A percentile compares a stretch with the other conserved stretches of the same genome.
Evolutionary conservation across 2,113 vertebrate genomes (phyloP).

Genomic region (Physeter macrocephalus): DNA sequence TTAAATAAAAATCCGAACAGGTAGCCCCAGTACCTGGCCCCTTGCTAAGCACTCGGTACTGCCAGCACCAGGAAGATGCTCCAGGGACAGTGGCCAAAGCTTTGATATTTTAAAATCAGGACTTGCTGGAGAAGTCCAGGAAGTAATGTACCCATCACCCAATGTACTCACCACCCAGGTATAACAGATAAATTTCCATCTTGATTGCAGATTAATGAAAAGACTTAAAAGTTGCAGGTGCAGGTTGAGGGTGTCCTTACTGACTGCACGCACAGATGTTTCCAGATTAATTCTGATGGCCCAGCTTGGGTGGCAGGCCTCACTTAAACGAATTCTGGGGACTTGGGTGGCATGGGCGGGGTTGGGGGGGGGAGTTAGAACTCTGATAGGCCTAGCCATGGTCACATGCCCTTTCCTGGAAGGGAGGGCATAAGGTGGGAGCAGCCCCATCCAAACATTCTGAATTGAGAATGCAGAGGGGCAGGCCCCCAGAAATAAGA

Average conservation of each 20-base stretch:
- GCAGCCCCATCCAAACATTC: neutral
- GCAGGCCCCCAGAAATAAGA: neutral
- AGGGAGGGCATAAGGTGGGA: neutral
- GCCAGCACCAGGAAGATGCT: neutral
- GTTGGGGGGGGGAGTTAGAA: neutral
- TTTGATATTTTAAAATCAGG: neutral
- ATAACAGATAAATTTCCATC: neutral
- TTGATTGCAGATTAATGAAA: neutral
- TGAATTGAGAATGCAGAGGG: neutral
- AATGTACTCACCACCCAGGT: neutral
- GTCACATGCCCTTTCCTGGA: neutral
- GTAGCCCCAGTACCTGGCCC: neutral
- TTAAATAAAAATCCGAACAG: neutral
- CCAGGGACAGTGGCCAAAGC: neutral
- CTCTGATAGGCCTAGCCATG: no score
- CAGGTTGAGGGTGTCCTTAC: neutral
- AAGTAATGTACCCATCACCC: neutral
- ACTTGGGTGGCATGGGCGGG: neutral
- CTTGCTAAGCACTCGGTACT: neutral
- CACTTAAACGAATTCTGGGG: neutral
- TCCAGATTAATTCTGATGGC: neutral
- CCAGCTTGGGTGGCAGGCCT: neutral
- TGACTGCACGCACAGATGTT: neutral
- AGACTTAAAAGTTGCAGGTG: neutral
- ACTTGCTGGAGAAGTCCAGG: neutral